Evolutionary conservation across 2,888 invertebrate genomes (phyloP), one percentile per base, ranked within the genome.

Genomic region (Eulithis testata): DNA sequence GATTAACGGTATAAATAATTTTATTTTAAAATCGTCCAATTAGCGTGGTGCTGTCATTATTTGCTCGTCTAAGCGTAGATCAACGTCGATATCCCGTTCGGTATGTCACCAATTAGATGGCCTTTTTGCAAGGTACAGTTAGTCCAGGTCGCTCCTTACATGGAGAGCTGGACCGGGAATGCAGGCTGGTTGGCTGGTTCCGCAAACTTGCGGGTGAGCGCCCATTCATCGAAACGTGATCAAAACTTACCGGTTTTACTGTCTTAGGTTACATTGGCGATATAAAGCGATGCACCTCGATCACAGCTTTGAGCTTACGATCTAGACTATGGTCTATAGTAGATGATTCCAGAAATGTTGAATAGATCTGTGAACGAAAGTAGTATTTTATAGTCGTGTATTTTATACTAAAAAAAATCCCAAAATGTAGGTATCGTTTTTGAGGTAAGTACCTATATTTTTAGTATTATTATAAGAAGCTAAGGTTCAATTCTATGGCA

Each of bases 111-210:
- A 87, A 88, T 89, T 89, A 89, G 84, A 85, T 79, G 78, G 67
- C 73, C 76, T 86, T 87, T 87, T 87, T 87, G 80, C 73, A 73
- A 76, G 76, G 9, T 87, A 88, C 90, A 84, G 89, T 89, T 90
- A 89, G 81, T 84, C 83, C 87, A 85, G 86, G 85, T 81, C 81
- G 75, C 75, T 79, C 90, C 90, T 73, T 90, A 88, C 77, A 90
- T 80, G 90, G 90, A 84, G 81, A 87, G 80, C 79, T 69, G 86
- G 70, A 73, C 76, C 74, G 77, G 86, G 90, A 87, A 90, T 89
- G 89, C 83, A 53, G 78, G 84, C 88, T 83, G 84, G 87, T 88
- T 84, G 77, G 79, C 71, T 53, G 67, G 79, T 76, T 76, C 76
- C 76, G 76, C 63, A 59, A 70, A 56, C 57, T 44, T 53, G 52